Conservation (phyloP, 2,113 vertebrate genomes). For the Corvus cornix region DNA sequence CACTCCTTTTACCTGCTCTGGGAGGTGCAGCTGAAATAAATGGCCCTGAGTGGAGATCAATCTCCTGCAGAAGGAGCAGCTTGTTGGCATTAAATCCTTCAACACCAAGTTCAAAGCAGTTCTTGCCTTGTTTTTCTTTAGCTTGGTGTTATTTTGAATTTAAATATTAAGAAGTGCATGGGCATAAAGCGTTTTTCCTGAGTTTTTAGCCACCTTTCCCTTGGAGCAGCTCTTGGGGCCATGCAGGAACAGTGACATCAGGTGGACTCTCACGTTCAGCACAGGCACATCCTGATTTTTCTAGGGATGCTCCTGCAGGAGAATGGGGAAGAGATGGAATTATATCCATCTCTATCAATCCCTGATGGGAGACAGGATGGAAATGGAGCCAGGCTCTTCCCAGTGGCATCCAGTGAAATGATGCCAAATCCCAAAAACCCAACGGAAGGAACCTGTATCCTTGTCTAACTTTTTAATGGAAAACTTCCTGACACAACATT, state of each 20-base stretch:
- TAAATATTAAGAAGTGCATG: accelerated
- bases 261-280: not conserved
- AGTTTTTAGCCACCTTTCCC: not conserved
- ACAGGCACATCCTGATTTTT: not conserved
- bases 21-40: not conserved
- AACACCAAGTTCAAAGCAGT: not conserved
- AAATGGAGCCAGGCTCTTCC: not conserved
- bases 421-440: not conserved
- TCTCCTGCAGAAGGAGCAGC: not conserved
- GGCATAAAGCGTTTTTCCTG: not conserved
- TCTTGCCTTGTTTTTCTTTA: not conserved
- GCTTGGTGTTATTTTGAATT: not conserved
- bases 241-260: constrained; percentile 24
- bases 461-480: not conserved
- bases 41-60: accelerated
- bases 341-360: not conserved
- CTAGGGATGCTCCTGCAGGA: not conserved
- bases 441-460: not conserved
- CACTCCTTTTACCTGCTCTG: not conserved
- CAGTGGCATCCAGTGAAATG: not conserved
- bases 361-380: not conserved
- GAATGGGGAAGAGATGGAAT: accelerated
- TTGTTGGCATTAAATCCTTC: not conserved
- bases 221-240: not conserved
- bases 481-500: not conserved